Conservation (phyloP, 1,140 invertebrate genomes). For the Sinella curviseta region DNA sequence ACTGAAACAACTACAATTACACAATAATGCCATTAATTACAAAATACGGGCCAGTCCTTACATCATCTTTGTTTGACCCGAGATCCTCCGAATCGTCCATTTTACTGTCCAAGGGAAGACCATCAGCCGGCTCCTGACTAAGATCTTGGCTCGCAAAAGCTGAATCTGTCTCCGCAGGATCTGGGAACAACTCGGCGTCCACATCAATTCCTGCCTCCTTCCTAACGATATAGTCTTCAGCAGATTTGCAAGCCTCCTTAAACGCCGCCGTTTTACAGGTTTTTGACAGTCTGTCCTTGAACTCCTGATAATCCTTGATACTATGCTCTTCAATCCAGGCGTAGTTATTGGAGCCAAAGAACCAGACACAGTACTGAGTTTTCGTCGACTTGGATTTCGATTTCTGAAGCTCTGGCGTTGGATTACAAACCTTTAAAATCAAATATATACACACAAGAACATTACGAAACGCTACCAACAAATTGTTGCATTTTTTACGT, state of each 20-base stretch:
- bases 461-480: not conserved
- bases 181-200: not conserved
- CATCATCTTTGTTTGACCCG: too few relatives aligned
- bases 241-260: slow-evolving; percentile 80
- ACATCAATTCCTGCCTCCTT: slow-evolving; percentile 56
- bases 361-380: slow-evolving; percentile 80
- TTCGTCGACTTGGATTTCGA: slow-evolving; percentile 55
- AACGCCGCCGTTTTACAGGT: slow-evolving; percentile 76
- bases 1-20: not conserved
- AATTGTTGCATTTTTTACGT: not conserved
- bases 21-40: not conserved
- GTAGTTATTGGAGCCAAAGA: slow-evolving; percentile 91
- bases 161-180: not conserved
- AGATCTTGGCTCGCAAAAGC: not conserved
- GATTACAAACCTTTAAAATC: slow-evolving; percentile 42
- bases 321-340: slow-evolving; percentile 86
- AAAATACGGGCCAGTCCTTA: too few relatives aligned
- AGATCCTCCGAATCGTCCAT: too few relatives aligned
- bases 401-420: slow-evolving; percentile 37
- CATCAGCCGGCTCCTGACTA: too few relatives aligned
- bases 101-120: too few relatives aligned
- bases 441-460: not conserved
- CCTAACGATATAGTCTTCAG: slow-evolving; percentile 76
- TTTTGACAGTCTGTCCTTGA: slow-evolving; percentile 76
- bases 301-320: slow-evolving; percentile 79